These are phyloP conservation scores for Acrocephalus kingi DNA, from an alignment of 2,113 vertebrate species.

Conservation along the genomic window DNA sequence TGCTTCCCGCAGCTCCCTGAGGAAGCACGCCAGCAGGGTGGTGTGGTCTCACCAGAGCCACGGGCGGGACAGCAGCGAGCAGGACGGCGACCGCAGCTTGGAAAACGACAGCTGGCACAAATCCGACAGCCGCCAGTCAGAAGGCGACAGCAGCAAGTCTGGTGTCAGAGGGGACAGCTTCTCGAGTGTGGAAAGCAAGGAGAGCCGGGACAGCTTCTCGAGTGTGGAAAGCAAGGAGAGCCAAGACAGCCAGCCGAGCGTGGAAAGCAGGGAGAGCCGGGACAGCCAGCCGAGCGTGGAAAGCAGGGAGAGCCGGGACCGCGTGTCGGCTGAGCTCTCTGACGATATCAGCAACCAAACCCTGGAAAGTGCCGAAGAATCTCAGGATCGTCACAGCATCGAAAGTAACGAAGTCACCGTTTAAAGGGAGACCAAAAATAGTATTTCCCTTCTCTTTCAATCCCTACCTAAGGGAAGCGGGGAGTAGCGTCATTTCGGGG, in stretches of 20 bases:
- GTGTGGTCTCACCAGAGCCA: background rate
- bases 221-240: background rate
- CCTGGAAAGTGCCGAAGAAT: background rate
- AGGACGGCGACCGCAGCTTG: background rate
- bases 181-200: background rate
- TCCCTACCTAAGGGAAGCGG: background rate
- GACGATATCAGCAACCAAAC: conserved; percentile 19
- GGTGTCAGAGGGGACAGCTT: background rate
- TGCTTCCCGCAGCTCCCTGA: background rate
- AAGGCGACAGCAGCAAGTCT: background rate
- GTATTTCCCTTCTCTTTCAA: background rate
- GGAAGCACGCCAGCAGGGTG: background rate
- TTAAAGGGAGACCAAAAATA: background rate
- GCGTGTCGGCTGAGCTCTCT: background rate
- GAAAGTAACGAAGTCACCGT: conserved; percentile 47
- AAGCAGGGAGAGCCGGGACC: conserved; percentile 11
- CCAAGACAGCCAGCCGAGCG: background rate
- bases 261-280: background rate
- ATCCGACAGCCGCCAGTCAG: background rate
- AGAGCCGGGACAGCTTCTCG: background rate
- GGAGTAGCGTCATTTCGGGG: background rate
- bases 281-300: background rate
- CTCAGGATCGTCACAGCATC: conserved; percentile 11
- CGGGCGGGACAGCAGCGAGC: conserved; percentile 35
- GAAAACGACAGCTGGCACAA: conserved; percentile 54